Evolutionary conservation across 2,113 vertebrate species (phyloP).

Genomic region (Semicossyphus pulcher): DNA sequence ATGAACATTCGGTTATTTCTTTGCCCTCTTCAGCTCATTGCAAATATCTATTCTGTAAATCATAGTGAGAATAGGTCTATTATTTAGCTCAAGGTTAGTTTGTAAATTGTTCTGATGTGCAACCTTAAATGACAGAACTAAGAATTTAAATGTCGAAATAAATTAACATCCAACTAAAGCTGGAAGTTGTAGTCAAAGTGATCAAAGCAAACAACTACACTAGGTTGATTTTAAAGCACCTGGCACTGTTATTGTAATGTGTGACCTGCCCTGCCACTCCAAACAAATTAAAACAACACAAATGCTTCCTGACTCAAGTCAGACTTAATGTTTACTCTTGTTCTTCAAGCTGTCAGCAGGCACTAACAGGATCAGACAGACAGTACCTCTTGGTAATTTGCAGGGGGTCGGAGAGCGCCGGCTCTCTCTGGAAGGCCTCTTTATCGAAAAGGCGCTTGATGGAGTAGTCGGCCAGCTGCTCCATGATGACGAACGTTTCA

Average conservation of each 20-base stretch:
- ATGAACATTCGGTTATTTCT: not conserved
- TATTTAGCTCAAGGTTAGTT: not conserved
- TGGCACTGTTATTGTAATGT: not conserved
- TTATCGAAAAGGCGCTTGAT: slow-evolving; percentile 97
- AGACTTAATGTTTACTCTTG: slow-evolving; percentile 12
- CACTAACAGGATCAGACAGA: slow-evolving; percentile 38
- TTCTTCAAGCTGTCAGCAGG: not conserved
- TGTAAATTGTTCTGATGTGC: not conserved
- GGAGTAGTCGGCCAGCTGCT: slow-evolving; percentile 93
- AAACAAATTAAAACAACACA: slow-evolving; percentile 26
- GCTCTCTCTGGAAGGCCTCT: slow-evolving; percentile 91
- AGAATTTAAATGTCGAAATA: too few relatives aligned
- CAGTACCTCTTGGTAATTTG: slow-evolving; percentile 95
- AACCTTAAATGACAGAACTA: not conserved
- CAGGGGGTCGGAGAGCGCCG: slow-evolving; percentile 89
- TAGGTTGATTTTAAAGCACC: not conserved
- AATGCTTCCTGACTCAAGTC: slow-evolving; percentile 8
- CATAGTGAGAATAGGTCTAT: not conserved
- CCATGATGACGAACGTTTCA: slow-evolving; percentile 96
- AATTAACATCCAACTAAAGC: not conserved
- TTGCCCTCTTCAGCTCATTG: not conserved
- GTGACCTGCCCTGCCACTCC: not conserved
- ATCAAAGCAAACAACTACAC: not conserved
- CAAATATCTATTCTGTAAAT: not conserved
- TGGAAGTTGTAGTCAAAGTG: not conserved